Evolutionary conservation across 2,888 invertebrate species (phyloP), one percentile per base, ranked within the genome.

Genomic region (Athrips mouffetella): DNA sequence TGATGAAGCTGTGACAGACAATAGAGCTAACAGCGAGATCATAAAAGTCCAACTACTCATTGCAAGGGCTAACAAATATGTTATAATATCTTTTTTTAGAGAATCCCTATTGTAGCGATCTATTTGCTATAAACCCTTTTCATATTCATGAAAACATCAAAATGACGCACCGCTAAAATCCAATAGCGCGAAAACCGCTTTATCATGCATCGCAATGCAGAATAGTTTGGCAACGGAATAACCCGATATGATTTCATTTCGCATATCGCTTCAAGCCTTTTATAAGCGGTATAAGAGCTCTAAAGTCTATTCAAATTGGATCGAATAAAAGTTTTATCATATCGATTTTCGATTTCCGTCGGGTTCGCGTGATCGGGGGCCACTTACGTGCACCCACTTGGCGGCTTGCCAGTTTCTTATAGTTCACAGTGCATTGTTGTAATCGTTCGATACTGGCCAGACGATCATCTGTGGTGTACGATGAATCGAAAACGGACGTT

Each of bases 261-360:
- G 40, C 40, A 40, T 40, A 40, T 40, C 40, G 40, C 23, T 30
- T n/a, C n/a, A n/a, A n/a, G n/a, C n/a, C n/a, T n/a, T 29, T 39
- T 47, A 39, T 18, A 20, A 46, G 33, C 58, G 47, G 47, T 50
- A 48, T 49, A 50, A 21, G 37, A 37, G 37, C 21, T 20, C 11
- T 59, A 52, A 60, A 65, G 57, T 71, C 69, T 70, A 79, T 78
- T 78, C 78, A 77, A 80, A 80, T 80, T 60, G 63, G 68, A 78
- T 81, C 79, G 69, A 80, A 83, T 83, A 81, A 82, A 79, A 79
- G 66, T 77, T 73, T 76, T 73, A 77, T 79, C 66, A 67, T 67
- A 81, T 81, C 73, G 81, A 76, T 78, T 77, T 58, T 64, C 67
- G 65, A 70, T 70, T 65, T 59, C 57, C 51, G 60, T 57, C 57